These are phyloP conservation scores for Phrynocephalus versicolor DNA, from an alignment of 2,113 vertebrate genomes.

Conservation along the genomic window DNA sequence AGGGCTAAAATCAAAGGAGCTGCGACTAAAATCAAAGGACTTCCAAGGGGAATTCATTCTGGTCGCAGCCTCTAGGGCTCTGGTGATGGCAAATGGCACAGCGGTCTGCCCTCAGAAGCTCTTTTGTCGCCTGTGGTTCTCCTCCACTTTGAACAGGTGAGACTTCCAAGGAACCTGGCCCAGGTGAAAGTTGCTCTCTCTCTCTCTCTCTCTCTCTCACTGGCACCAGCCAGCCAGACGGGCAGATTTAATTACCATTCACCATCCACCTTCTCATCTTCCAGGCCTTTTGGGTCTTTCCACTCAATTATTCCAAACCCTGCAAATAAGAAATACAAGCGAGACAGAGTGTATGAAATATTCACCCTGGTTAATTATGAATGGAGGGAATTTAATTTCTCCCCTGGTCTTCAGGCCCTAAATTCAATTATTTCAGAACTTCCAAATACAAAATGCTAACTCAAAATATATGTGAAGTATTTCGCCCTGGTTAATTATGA, in stretches of 20 bases:
- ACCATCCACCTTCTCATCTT: background rate
- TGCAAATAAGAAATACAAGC: slow-evolving; percentile 25
- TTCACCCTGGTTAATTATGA: background rate
- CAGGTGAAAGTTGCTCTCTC: background rate
- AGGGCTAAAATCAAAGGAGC: background rate
- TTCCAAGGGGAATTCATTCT: background rate
- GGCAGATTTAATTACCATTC: background rate
- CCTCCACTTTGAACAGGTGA: fast-evolving
- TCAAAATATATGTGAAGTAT: background rate
- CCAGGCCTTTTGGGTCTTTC: background rate
- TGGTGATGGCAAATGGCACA: background rate
- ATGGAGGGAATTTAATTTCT: slow-evolving; percentile 12
- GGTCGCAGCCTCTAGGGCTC: background rate
- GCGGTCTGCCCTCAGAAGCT: background rate
- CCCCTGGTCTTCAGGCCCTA: slow-evolving; percentile 8
- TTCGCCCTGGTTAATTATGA: background rate
- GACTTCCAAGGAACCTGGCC: background rate
- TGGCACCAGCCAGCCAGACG: background rate
- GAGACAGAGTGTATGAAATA: background rate
- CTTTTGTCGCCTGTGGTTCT: background rate
- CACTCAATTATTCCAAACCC: slow-evolving; percentile 14
- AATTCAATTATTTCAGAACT: slow-evolving; percentile 13
- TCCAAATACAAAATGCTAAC: slow-evolving; percentile 34
- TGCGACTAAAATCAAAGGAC: background rate
- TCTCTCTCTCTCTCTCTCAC: background rate